phyloP scores from a whole-genome alignment of 2,888 invertebrate species.

The Galeruca laticollis region DNA sequence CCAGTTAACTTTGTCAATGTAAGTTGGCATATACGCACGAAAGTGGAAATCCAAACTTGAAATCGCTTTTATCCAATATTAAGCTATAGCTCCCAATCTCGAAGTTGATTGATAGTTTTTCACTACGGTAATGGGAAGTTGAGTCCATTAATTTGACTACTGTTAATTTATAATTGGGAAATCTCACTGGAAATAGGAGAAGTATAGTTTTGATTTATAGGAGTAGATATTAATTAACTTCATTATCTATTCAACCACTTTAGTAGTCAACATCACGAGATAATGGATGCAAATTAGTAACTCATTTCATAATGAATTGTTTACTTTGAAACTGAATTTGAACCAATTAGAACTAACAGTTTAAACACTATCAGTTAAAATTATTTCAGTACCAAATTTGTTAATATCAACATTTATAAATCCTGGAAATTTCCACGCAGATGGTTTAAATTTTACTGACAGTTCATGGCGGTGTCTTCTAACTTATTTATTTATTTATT shows the following conservation, averaged over 20 bases:
- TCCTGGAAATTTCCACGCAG: no score
- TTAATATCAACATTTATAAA: no score
- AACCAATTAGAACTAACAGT: no score
- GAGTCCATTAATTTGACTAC: slow-evolving; percentile 10
- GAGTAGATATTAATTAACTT: not conserved
- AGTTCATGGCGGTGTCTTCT: no score
- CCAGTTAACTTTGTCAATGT: slow-evolving; percentile 5
- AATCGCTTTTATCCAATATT: slow-evolving; percentile 4
- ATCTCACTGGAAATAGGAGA: not conserved
- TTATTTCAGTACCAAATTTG: no score
- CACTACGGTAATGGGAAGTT: slow-evolving; percentile 1
- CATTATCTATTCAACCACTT: not conserved
- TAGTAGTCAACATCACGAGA: no score
- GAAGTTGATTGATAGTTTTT: slow-evolving; percentile 15
- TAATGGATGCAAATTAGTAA: no score
- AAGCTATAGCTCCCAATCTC: not conserved
- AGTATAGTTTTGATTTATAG: not conserved
- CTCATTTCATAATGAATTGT: no score
- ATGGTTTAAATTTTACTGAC: no score
- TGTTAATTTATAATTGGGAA: slow-evolving; percentile 7
- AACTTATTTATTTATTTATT: no score
- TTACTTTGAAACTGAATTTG: no score
- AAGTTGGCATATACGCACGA: not conserved
- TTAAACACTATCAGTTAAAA: no score
- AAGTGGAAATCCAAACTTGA: not conserved